phyloP scores from a whole-genome alignment of 2,888 invertebrate species.

The Timandra comae region DNA sequence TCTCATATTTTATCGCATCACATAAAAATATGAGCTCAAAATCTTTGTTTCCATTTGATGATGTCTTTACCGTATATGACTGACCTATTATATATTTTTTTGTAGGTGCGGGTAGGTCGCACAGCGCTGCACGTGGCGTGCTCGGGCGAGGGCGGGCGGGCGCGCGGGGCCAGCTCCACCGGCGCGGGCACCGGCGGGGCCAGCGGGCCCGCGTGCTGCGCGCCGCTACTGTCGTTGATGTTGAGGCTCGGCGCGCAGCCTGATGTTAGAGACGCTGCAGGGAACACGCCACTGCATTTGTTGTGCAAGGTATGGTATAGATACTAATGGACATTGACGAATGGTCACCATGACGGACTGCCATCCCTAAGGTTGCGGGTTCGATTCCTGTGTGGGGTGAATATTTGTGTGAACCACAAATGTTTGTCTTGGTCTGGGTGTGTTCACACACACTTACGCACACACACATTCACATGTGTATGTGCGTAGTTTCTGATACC shows the following conservation, averaged over 20 bases:
- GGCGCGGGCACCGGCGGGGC: constrained; percentile 86
- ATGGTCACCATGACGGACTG: no score
- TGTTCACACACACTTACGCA: background rate
- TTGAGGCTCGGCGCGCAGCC: constrained; percentile 89
- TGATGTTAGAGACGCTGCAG: constrained; percentile 86
- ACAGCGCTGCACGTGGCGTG: constrained; percentile 90
- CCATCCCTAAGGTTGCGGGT: no score
- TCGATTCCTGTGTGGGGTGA: no score
- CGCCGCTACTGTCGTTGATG: constrained; percentile 79
- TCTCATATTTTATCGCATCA: no score
- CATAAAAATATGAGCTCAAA: no score
- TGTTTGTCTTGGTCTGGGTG: no score
- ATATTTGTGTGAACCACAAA: no score
- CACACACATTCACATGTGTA: no score
- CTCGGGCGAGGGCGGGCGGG: constrained; percentile 80
- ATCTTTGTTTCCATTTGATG: no score
- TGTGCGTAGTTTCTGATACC: no score
- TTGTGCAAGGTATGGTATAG: constrained; percentile 79
- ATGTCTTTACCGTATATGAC: no score
- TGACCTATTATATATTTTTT: no score
- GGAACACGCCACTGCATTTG: constrained; percentile 92
- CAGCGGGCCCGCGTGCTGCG: constrained; percentile 77
- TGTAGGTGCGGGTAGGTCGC: constrained; percentile 80
- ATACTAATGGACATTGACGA: constrained; percentile 20
- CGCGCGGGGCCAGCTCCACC: constrained; percentile 72